These are phyloP conservation scores for Scaptomyza reducta DNA, from an alignment of 2,888 invertebrate genomes.

Conservation along the genomic window DNA sequence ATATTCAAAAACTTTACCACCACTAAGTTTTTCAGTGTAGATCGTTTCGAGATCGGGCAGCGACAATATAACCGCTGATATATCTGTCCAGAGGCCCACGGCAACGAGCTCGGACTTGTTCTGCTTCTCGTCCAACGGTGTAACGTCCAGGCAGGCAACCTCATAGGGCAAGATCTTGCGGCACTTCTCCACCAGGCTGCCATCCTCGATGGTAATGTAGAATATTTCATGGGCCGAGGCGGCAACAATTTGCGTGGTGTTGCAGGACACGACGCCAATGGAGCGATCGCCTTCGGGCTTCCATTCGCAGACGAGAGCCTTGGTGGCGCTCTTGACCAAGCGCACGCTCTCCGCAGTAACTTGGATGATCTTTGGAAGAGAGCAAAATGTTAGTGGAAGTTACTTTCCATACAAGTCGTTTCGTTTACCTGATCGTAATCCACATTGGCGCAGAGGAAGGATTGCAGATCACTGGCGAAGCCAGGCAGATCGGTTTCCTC, in stretches of 20 bases:
- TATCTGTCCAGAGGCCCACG: conserved; percentile 98
- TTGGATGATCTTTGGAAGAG: conserved; percentile 85
- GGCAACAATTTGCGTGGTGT: conserved; percentile 90
- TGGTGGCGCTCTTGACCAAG: conserved; percentile 88
- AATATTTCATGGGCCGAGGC: conserved; percentile 95
- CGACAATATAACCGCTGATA: conserved; percentile 93
- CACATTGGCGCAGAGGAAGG: conserved; percentile 97
- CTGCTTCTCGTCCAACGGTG: conserved; percentile 88
- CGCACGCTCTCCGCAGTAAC: conserved; percentile 90
- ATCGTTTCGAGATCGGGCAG: conserved; percentile 92
- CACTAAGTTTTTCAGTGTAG: conserved; percentile 94
- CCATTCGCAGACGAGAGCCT: conserved; percentile 89
- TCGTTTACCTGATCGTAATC: conserved; percentile 89
- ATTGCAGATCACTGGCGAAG: conserved; percentile 95
- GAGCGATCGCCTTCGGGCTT: conserved; percentile 89
- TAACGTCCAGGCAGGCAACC: conserved; percentile 97
- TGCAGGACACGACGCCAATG: conserved; percentile 95
- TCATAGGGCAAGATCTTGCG: conserved; percentile 94
- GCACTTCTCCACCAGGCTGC: conserved; percentile 87
- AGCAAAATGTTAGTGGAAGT: background rate
- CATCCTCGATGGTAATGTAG: conserved; percentile 90
- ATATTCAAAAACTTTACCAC: conserved; percentile 85
- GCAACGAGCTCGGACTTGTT: conserved; percentile 90
- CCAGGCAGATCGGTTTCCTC: conserved; percentile 98
- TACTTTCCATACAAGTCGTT: conserved; percentile 37